These are phyloP conservation scores for Lacanobia oleracea DNA, from an alignment of 2,888 invertebrate genomes.

Conservation along the genomic window DNA sequence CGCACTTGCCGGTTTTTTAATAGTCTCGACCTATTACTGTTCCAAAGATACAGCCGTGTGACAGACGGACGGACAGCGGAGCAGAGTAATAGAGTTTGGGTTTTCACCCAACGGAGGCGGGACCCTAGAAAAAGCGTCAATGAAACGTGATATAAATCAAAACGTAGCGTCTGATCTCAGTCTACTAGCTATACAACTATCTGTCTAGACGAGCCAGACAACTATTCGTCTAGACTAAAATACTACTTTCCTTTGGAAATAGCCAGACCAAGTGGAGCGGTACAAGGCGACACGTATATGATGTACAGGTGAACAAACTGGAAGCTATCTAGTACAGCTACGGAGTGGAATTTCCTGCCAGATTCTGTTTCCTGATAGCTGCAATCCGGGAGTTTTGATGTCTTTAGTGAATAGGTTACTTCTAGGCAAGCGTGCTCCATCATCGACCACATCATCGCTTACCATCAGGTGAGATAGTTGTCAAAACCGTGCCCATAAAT, in stretches of 20 bases:
- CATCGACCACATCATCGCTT: no score
- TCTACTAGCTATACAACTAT: slow-evolving; percentile 33
- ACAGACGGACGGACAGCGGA: not conserved
- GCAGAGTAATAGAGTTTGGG: not conserved
- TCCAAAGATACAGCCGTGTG: not conserved
- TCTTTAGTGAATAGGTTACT: no score
- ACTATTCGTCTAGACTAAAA: slow-evolving; percentile 46
- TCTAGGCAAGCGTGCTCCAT: no score
- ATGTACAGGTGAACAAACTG: slow-evolving; percentile 5
- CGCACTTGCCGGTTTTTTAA: no score
- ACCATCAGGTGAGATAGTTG: no score
- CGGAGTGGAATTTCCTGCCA: no score
- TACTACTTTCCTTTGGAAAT: slow-evolving; percentile 6
- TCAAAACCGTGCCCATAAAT: no score
- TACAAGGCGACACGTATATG: not conserved
- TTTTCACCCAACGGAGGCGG: not conserved
- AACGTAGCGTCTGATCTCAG: slow-evolving; percentile 7
- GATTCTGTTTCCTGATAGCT: no score
- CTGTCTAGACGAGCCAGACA: slow-evolving; percentile 44
- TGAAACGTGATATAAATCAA: slow-evolving; percentile 20
- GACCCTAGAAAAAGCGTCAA: not conserved
- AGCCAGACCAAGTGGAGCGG: not conserved
- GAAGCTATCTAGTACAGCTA: not conserved
- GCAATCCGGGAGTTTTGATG: no score
- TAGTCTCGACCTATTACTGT: not conserved